Evolutionary conservation across 2,113 vertebrate species (phyloP).

Genomic region (Arizona elegans): DNA sequence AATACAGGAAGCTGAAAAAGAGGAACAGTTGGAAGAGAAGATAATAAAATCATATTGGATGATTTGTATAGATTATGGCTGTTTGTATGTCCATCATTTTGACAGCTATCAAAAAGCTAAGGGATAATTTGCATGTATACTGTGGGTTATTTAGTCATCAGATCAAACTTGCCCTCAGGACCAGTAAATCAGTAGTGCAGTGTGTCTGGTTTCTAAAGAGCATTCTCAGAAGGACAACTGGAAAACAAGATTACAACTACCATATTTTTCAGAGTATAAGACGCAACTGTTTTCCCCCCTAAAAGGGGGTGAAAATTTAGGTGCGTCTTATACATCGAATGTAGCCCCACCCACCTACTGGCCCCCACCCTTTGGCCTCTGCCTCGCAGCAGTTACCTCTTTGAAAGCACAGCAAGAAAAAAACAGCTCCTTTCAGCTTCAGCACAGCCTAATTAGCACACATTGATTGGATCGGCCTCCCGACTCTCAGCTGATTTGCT

Average conservation of each 20-base stretch:
- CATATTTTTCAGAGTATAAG: no score
- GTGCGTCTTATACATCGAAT: no score
- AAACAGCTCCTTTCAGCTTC: no score
- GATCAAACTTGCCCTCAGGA: background rate
- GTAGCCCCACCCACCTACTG: no score
- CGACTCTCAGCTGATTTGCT: no score
- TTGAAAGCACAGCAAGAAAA: no score
- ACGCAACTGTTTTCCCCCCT: no score
- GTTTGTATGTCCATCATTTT: background rate
- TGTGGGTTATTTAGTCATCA: background rate
- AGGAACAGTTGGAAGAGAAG: background rate
- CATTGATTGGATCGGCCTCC: no score
- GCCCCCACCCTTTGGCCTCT: no score
- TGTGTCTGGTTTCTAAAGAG: background rate
- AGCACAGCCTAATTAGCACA: no score
- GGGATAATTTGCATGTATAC: background rate
- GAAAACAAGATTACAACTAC: background rate
- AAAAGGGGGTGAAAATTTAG: no score
- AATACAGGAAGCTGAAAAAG: background rate
- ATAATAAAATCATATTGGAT: background rate
- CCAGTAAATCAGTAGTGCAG: background rate
- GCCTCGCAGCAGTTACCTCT: no score
- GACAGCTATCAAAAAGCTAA: background rate
- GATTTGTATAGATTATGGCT: background rate
- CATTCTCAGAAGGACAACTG: background rate